A percentile compares a stretch with the other conserved stretches of the same genome.
Conservation (phyloP, 2,113 vertebrate genomes). For the Protobothrops mucrosquamatus region DNA sequence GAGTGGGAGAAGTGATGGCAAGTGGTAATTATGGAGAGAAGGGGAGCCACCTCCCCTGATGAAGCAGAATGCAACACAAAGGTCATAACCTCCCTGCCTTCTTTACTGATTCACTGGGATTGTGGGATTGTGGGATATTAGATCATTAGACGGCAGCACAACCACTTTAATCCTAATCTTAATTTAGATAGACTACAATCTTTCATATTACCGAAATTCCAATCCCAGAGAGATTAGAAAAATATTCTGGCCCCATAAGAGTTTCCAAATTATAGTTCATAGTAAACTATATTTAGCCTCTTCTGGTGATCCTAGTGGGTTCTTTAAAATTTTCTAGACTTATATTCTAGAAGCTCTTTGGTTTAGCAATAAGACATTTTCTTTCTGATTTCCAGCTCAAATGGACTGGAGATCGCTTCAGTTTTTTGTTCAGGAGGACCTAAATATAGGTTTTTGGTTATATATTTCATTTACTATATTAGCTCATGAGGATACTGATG, state of each 20-base stretch:
- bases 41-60: neutral
- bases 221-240: neutral
- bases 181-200: neutral
- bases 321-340: neutral
- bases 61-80: neutral
- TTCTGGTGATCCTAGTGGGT: neutral
- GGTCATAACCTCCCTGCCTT: no score
- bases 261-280: neutral
- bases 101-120: neutral
- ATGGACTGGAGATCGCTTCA: neutral
- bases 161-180: neutral
- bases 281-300: neutral
- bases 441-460: neutral
- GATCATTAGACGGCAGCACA: neutral
- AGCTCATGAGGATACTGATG: neutral
- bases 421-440: neutral
- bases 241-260: neutral
- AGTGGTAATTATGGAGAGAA: neutral
- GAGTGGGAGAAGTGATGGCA: neutral
- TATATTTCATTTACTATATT: neutral
- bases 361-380: neutral
- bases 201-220: neutral
- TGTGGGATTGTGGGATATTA: neutral
- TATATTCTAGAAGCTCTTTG: neutral
- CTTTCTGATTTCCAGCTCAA: conserved; percentile 14